phyloP scores from a whole-genome alignment of 2,113 vertebrate genomes.

The Dasyprocta punctata region DNA sequence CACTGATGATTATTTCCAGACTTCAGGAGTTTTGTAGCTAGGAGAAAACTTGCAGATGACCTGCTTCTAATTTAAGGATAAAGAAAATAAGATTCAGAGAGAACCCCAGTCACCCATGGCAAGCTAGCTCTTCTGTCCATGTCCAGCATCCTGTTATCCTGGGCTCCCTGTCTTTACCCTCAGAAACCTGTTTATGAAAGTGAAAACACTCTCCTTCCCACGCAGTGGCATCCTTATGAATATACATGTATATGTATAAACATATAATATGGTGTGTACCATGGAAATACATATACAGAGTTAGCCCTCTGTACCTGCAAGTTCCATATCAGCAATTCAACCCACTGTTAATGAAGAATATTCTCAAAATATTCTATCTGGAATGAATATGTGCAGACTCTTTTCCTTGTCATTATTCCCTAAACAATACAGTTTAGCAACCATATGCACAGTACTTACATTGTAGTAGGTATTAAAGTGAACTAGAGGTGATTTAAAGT shows the following conservation, averaged over 20 bases:
- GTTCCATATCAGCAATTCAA: neutral
- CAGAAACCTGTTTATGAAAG: neutral
- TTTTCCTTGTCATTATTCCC: neutral
- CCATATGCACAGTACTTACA: neutral
- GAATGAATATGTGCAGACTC: neutral
- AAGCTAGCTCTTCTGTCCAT: neutral
- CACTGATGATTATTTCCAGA: neutral
- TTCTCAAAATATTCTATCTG: neutral
- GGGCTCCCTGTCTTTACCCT: neutral
- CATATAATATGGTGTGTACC: neutral
- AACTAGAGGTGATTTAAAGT: neutral
- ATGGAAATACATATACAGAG: neutral
- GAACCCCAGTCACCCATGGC: neutral
- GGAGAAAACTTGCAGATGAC: neutral
- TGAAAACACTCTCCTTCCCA: neutral
- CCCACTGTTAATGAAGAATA: too few relatives aligned
- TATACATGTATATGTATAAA: neutral
- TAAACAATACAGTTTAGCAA: neutral
- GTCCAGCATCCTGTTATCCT: neutral
- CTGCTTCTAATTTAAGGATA: neutral
- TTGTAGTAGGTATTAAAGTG: neutral
- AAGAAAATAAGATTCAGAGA: neutral
- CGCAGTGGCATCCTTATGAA: neutral
- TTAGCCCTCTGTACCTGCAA: neutral
- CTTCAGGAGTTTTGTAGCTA: neutral